Conservation (phyloP, 2,888 invertebrate genomes). For the Epicampocera succincta region DNA sequence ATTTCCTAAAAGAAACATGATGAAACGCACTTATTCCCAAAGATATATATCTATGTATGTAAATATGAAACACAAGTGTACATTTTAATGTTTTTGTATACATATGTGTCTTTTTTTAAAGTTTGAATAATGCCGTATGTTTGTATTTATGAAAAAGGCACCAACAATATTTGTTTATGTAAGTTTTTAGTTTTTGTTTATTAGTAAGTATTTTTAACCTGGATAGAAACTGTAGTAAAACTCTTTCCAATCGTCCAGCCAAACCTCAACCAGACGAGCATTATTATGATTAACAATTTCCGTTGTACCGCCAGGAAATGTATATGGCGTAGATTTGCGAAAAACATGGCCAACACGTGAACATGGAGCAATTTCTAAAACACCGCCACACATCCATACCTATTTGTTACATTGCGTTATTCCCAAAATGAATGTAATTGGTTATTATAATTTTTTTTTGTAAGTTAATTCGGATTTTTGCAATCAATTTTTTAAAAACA, state of each 20-base stretch:
- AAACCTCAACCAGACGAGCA: constrained; percentile 98
- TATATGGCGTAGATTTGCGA: constrained; percentile 98
- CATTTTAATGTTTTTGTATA: constrained; percentile 9
- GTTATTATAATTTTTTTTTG: constrained; percentile 27
- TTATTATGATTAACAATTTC: constrained; percentile 99
- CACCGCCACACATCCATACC: constrained; percentile 99
- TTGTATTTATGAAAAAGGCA: constrained; percentile 5
- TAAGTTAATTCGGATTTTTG: constrained; percentile 46
- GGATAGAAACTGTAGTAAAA: constrained; percentile 99
- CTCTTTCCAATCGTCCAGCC: constrained; percentile 99
- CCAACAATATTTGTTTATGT: background rate
- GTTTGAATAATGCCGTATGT: too few relatives aligned
- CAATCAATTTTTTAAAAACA: constrained; percentile 29
- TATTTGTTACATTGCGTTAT: constrained; percentile 77
- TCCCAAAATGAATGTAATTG: constrained; percentile 54
- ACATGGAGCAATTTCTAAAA: constrained; percentile 96
- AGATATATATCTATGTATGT: too few relatives aligned
- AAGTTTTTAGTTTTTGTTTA: constrained; percentile 15
- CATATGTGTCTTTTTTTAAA: background rate
- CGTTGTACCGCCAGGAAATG: constrained; percentile 98
- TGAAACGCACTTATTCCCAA: constrained; percentile 14
- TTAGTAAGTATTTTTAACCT: constrained; percentile 84
- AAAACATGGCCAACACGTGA: constrained; percentile 98
- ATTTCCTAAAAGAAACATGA: constrained; percentile 11
- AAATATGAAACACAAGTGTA: background rate